A percentile compares a stretch with the other conserved stretches of the same genome.
Conservation (phyloP, 2,797 vertebrate species). For the Cyclopterus lumpus region DNA sequence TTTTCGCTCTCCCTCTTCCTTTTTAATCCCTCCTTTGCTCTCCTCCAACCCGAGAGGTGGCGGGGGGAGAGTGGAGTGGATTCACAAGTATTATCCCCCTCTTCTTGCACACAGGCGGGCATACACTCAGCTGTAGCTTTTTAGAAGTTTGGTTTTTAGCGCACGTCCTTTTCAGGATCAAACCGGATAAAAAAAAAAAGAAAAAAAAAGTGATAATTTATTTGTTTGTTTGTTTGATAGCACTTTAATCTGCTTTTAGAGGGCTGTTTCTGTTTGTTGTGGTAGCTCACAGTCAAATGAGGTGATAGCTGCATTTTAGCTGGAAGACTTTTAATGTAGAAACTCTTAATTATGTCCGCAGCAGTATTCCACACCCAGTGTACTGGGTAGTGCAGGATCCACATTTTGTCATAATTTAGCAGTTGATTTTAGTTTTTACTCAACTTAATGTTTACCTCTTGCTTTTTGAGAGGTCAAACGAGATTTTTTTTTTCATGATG, state of each 20-base stretch:
- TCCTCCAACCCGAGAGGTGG: not conserved
- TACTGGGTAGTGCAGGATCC: slow-evolving; percentile 30
- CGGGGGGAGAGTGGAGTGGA: not conserved
- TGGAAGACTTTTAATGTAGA: slow-evolving; percentile 35
- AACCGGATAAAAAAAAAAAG: not conserved
- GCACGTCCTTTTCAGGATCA: not conserved
- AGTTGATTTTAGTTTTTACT: slow-evolving; percentile 19
- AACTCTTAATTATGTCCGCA: slow-evolving; percentile 42
- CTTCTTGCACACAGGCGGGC: slow-evolving; percentile 21
- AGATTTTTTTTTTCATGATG: slow-evolving; percentile 37
- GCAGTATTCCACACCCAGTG: slow-evolving; percentile 60
- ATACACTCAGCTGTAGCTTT: slow-evolving; percentile 31
- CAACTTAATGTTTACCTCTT: slow-evolving; percentile 9
- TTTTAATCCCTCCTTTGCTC: slow-evolving; percentile 3
- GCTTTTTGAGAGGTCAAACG: slow-evolving; percentile 9
- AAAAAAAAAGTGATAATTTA: not conserved
- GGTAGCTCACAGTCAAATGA: slow-evolving; percentile 17
- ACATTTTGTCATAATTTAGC: slow-evolving; percentile 28
- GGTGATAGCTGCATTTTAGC: slow-evolving; percentile 35
- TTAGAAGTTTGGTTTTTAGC: slow-evolving; percentile 21
- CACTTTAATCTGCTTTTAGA: slow-evolving; percentile 77
- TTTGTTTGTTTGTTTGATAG: slow-evolving; percentile 41
- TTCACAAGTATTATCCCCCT: slow-evolving; percentile 18
- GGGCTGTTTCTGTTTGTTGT: slow-evolving; percentile 53
- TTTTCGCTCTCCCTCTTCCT: slow-evolving; percentile 9